These are phyloP conservation scores for Scaptomyza montana DNA, from an alignment of 1,140 invertebrate species.

Conservation along the genomic window DNA sequence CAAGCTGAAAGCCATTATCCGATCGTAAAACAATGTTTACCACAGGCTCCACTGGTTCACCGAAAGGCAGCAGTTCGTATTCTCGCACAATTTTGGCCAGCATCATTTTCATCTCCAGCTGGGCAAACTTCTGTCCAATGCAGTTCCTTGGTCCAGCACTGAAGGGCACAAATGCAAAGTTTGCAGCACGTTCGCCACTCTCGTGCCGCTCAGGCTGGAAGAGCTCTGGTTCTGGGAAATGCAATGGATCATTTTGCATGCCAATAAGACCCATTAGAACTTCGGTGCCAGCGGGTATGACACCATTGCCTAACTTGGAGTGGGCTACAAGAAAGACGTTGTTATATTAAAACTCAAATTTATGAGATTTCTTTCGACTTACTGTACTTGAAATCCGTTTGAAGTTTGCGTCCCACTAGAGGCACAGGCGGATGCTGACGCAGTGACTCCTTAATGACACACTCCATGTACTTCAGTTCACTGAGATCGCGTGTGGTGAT, in stretches of 20 bases:
- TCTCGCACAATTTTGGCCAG: conserved; percentile 73
- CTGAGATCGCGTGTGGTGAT: conserved; percentile 85
- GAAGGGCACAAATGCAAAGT: conserved; percentile 88
- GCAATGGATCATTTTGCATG: conserved; percentile 58
- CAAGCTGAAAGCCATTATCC: conserved; percentile 65
- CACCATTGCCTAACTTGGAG: conserved; percentile 37
- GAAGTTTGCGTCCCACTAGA: conserved; percentile 85
- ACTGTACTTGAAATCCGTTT: conserved; percentile 85
- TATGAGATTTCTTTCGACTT: conserved; percentile 16
- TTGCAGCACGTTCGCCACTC: conserved; percentile 74
- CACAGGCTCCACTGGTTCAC: conserved; percentile 51
- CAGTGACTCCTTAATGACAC: conserved; percentile 89
- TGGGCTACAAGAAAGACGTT: conserved; percentile 38
- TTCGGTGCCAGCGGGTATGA: conserved; percentile 67
- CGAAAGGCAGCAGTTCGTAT: conserved; percentile 84
- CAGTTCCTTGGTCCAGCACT: conserved; percentile 89
- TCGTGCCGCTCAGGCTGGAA: conserved; percentile 88
- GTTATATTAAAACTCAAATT: background rate
- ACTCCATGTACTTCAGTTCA: conserved; percentile 88
- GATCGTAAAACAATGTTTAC: conserved; percentile 72
- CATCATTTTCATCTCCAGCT: conserved; percentile 77
- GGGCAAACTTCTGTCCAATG: conserved; percentile 85
- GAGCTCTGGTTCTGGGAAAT: conserved; percentile 45
- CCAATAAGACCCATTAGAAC: conserved; percentile 52
- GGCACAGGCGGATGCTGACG: conserved; percentile 88